phyloP scores from a whole-genome alignment of 2,797 vertebrate genomes.

The Carcharodon carcharias region DNA sequence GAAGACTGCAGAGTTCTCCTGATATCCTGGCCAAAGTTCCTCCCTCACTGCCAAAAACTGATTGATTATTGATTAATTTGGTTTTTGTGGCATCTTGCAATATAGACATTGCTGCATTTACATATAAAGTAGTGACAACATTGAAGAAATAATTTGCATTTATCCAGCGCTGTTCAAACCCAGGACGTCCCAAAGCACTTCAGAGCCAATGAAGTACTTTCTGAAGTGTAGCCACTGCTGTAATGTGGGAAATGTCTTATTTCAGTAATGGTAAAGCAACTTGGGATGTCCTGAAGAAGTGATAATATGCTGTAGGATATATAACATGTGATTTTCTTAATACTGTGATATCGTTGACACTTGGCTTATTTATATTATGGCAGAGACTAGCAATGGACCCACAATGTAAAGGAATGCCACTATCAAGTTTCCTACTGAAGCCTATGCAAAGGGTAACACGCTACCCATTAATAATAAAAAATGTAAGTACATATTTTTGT shows the following conservation, averaged over 20 bases:
- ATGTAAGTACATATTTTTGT: constrained; percentile 60
- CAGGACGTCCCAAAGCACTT: background rate
- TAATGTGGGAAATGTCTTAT: background rate
- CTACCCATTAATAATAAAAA: constrained; percentile 97
- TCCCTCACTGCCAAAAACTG: background rate
- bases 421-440: constrained; percentile 95
- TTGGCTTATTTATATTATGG: constrained; percentile 39
- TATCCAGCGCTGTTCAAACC: background rate
- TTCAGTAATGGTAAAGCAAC: background rate
- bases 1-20: background rate
- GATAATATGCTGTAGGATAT: background rate
- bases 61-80: background rate
- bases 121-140: background rate
- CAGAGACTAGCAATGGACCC: constrained; percentile 96
- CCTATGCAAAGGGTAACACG: constrained; percentile 97
- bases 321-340: background rate
- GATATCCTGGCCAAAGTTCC: background rate
- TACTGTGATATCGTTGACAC: background rate
- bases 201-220: background rate
- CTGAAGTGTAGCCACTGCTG: background rate
- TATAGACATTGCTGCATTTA: background rate
- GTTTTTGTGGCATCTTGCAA: background rate
- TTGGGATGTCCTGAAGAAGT: background rate
- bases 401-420: constrained; percentile 93
- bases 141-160: background rate